A percentile compares a stretch with the other conserved stretches of the same genome.
phyloP scores from a whole-genome alignment of 2,113 vertebrate genomes.

The Daboia siamensis region DNA sequence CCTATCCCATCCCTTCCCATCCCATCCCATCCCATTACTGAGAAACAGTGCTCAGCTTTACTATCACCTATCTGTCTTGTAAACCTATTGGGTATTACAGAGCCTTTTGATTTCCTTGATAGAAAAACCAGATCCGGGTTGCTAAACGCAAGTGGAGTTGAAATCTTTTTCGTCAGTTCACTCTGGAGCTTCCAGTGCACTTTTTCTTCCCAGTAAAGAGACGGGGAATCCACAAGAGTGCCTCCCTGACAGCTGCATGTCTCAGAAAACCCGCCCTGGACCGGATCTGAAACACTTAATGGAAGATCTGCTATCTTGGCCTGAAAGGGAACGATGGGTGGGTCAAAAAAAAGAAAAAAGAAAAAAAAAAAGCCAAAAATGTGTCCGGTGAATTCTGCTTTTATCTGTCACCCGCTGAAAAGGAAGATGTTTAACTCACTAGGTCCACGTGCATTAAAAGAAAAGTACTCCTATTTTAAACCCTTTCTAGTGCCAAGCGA shows the following conservation, averaged over 20 bases:
- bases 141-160: not conserved
- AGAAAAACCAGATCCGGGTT: not conserved
- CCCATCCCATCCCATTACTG: too few species aligned
- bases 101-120: not conserved
- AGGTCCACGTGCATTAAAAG: not conserved
- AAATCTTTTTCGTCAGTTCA: not conserved
- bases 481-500: fast-evolving
- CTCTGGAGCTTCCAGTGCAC: too few species aligned
- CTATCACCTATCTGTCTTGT: not conserved
- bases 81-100: not conserved
- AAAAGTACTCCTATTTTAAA: not conserved
- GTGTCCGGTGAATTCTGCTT: not conserved
- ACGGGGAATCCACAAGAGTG: not conserved
- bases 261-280: not conserved
- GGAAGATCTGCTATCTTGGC: not conserved
- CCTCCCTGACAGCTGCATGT: not conserved
- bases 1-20: too few species aligned
- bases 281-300: not conserved
- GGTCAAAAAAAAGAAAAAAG: not conserved
- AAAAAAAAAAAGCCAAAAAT: not conserved
- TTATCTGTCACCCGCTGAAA: not conserved
- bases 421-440: fast-evolving
- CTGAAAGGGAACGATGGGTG: not conserved
- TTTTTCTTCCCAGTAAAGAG: not conserved
- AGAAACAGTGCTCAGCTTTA: not conserved